Percentiles rank a stretch among this genome's conserved stretches.
These are phyloP conservation scores for Tortricodes alternella DNA, from an alignment of 2,888 invertebrate species.

Conservation along the genomic window DNA sequence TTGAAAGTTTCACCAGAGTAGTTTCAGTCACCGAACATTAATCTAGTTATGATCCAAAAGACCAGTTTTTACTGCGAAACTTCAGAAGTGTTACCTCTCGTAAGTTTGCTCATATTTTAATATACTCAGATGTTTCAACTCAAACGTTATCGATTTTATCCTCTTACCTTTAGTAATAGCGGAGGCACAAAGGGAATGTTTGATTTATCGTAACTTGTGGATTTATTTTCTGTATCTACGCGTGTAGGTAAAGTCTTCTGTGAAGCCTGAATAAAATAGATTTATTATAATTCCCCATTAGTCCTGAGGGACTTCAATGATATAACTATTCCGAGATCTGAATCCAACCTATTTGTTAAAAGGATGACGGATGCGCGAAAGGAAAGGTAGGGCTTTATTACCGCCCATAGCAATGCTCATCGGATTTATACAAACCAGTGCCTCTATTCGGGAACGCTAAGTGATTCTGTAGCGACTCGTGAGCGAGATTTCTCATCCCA, in stretches of 20 bases:
- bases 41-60: constrained; percentile 70
- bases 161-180: background rate
- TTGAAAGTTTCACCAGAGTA: constrained; percentile 64
- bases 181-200: background rate
- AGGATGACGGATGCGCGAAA: too few species aligned
- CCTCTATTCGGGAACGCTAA: too few species aligned
- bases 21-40: constrained; percentile 76
- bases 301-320: background rate
- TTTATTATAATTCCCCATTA: background rate
- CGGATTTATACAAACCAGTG: too few species aligned
- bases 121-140: constrained; percentile 45
- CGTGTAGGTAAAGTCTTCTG: background rate
- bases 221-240: background rate
- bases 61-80: constrained; percentile 53
- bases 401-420: too few species aligned
- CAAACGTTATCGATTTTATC: constrained; percentile 25
- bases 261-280: background rate
- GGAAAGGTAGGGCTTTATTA: too few species aligned
- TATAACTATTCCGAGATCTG: too few species aligned
- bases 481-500: too few species aligned
- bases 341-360: too few species aligned
- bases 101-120: constrained; percentile 50
- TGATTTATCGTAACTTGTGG: background rate
- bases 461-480: too few species aligned
- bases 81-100: constrained; percentile 53